Evolutionary conservation across 92 coral and sea anemone genomes (phyloP).

Genomic region (Parazoanthus darwini): DNA sequence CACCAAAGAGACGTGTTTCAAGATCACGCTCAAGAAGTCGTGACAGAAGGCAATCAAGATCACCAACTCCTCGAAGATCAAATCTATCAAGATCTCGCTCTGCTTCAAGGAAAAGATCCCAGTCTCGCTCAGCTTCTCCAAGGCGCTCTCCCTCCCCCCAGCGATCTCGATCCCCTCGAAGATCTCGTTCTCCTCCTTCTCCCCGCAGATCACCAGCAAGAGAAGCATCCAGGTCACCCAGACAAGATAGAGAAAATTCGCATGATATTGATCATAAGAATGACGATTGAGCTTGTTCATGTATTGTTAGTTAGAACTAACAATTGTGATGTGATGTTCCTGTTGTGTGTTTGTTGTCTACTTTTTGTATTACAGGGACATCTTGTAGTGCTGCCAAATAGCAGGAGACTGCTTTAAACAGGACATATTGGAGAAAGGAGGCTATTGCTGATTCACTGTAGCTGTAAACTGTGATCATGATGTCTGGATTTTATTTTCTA

Average conservation of each 20-base stretch:
- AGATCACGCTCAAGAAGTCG: conserved; percentile 70
- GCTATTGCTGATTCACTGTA: conserved; percentile 39
- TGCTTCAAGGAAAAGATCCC: conserved; percentile 23
- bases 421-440: conserved; percentile 33
- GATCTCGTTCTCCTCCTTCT: conserved; percentile 71
- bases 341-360: conserved; percentile 11
- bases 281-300: conserved; percentile 46
- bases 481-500: conserved; percentile 37
- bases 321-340: conserved; percentile 11
- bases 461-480: conserved; percentile 31
- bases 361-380: conserved; percentile 40
- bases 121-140: conserved; percentile 17
- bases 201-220: conserved; percentile 60
- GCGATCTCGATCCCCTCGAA: conserved; percentile 54
- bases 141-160: conserved; percentile 29
- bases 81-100: conserved; percentile 69
- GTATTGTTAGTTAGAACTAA: conserved; percentile 18
- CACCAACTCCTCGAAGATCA: conserved; percentile 57
- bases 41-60: conserved; percentile 63
- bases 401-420: conserved; percentile 10
- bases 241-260: conserved; percentile 41
- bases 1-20: conserved; percentile 54
- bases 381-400: conserved; percentile 27
- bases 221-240: conserved; percentile 71
- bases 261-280: conserved; percentile 41